Evolutionary conservation across 2,797 vertebrate genomes (phyloP).

Genomic region (Ataeniobius toweri): DNA sequence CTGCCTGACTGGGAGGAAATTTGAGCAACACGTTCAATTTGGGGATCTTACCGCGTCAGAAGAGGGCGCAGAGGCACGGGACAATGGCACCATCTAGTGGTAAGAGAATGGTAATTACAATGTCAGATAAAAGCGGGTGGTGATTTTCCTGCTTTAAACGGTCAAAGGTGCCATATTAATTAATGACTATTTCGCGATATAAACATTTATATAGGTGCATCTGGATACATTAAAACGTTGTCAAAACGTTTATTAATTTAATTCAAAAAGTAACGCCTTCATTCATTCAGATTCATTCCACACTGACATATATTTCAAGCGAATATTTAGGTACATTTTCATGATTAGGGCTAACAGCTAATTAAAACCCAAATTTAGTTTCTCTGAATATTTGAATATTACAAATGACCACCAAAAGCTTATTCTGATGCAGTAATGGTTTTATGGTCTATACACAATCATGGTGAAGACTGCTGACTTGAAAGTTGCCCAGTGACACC

Average conservation of each 20-base stretch:
- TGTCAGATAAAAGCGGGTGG: neutral
- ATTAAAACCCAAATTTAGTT: too few species aligned
- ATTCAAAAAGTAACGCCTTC: neutral
- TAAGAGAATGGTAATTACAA: neutral
- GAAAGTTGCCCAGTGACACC: neutral
- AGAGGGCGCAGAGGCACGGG: neutral
- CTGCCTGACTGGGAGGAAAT: slow-evolving; percentile 27
- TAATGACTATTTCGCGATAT: too few species aligned
- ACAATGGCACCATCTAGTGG: slow-evolving; percentile 60
- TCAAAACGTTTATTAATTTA: neutral
- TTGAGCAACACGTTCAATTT: slow-evolving; percentile 58
- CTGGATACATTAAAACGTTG: neutral
- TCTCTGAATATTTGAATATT: neutral
- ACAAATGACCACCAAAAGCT: neutral
- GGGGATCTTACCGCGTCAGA: slow-evolving; percentile 4
- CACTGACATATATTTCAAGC: too few species aligned
- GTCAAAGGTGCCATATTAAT: neutral
- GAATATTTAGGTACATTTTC: neutral
- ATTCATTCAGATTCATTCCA: too few species aligned
- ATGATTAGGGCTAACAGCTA: neutral
- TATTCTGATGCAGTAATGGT: neutral
- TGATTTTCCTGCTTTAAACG: neutral
- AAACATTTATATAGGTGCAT: neutral
- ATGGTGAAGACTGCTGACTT: neutral
- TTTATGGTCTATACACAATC: neutral